phyloP scores from a whole-genome alignment of 2,113 vertebrate genomes.

The Alectura lathami region DNA sequence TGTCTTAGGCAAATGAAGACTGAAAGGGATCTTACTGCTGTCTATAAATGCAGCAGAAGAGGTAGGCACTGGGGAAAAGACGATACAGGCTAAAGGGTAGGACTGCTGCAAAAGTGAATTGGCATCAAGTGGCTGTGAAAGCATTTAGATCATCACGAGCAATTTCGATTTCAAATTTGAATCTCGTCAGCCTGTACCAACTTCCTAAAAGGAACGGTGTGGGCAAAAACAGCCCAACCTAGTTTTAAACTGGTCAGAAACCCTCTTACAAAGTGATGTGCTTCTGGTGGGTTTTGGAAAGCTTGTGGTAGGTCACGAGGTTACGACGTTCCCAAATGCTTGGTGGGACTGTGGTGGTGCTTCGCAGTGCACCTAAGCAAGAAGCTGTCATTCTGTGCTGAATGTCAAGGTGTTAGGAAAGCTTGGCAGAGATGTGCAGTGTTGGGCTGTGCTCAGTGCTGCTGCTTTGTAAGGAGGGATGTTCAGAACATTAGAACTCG shows the following conservation, averaged over 20 bases:
- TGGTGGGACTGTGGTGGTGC: not conserved
- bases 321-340: not conserved
- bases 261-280: not conserved
- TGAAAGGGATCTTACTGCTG: slow-evolving; percentile 23
- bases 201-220: not conserved
- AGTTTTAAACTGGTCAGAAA: not conserved
- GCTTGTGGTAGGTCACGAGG: not conserved
- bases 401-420: not conserved
- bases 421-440: not conserved
- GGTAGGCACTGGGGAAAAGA: not conserved
- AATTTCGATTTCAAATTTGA: not conserved
- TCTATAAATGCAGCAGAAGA: slow-evolving; percentile 25
- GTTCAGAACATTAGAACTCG: not conserved
- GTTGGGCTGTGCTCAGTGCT: not conserved
- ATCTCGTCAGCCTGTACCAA: not conserved
- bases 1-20: slow-evolving; percentile 28
- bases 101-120: not conserved
- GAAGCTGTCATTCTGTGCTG: not conserved
- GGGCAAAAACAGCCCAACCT: not conserved
- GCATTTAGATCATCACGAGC: not conserved
- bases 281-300: not conserved
- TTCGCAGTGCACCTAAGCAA: not conserved
- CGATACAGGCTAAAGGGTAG: not conserved
- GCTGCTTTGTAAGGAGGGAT: not conserved
- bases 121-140: not conserved